Evolutionary conservation across 2,888 invertebrate genomes (phyloP), one percentile per base, ranked within the genome.

Genomic region (Tinea semifulvella): DNA sequence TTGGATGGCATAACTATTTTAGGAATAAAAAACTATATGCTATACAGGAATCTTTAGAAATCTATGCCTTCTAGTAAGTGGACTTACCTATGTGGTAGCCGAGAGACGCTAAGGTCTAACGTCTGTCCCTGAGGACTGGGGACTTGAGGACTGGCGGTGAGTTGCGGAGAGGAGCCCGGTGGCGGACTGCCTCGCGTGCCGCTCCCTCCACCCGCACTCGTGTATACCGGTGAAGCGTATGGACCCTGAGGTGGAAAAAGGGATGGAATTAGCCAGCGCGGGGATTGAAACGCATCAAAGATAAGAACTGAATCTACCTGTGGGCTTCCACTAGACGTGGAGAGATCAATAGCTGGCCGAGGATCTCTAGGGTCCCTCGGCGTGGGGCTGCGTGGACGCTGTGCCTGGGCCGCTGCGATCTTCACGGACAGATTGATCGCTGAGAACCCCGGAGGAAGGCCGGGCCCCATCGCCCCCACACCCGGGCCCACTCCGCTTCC

Each of bases 91-190:
- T 92, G 91, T 67, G 89, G 88, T 72, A 92, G 85, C 73, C 92
- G 85, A 74, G 90, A 92, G 58, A 94, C 92, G 75, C 92, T 92
- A 69, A 93, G 87, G 83, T 94, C 93, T 70, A 93, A 84, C 58
- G 93, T 93, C 73, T 94, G 93, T 58, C 93, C 93, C 82, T 93
- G 93, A 51, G 93, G 93, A 82, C 92, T 93, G 63, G 93, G 92
- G 76, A 92, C 92, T 84, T 92, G 92, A 53, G 92, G 92, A 80
- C 92, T 92, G 63, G 92, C 89, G 54, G 91, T 88, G 56, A 89
- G 85, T 62, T 82, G 82, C 52, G 93, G 93, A 74, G 92, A 92
- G 52, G 92, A 89, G 55, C 92, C 92, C 48, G 92, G 91, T 71
- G 90, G 92, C 53, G 92, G 92, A 71, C 91, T 91, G 57, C 90